Percentiles rank a stretch among this genome's conserved stretches.
These are phyloP conservation scores for Scaptomyza pallida DNA, from an alignment of 1,140 invertebrate genomes.

Conservation along the genomic window DNA sequence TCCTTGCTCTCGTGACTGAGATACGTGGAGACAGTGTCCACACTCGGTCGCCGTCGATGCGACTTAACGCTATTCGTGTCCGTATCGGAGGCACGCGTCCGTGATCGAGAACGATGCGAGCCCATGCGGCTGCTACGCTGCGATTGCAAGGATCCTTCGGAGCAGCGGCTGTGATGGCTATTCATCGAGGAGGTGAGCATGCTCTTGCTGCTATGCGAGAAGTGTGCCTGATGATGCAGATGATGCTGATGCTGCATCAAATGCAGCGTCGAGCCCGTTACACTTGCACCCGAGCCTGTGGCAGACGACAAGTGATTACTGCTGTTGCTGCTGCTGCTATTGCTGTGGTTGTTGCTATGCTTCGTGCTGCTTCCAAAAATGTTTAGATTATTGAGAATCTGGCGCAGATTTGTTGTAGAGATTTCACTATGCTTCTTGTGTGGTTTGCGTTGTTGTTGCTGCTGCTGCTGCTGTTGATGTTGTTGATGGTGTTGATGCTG, in stretches of 20 bases:
- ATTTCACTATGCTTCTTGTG: slow-evolving; percentile 80
- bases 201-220: slow-evolving; percentile 73
- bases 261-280: slow-evolving; percentile 39
- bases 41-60: slow-evolving; percentile 89
- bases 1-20: slow-evolving; percentile 92
- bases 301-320: slow-evolving; percentile 37
- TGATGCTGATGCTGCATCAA: slow-evolving; percentile 35
- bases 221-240: slow-evolving; percentile 40
- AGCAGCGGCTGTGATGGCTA: slow-evolving; percentile 81
- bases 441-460: slow-evolving; percentile 65
- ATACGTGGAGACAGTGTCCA: slow-evolving; percentile 94
- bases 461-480: slow-evolving; percentile 44
- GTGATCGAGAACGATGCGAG: slow-evolving; percentile 78
- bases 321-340: slow-evolving; percentile 11
- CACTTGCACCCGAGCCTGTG: slow-evolving; percentile 17
- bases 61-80: slow-evolving; percentile 89
- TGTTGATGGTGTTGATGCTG: slow-evolving; percentile 51
- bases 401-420: slow-evolving; percentile 87
- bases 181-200: slow-evolving; percentile 81
- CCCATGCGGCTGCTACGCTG: slow-evolving; percentile 83
- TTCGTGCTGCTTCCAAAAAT: slow-evolving; percentile 88
- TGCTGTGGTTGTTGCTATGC: slow-evolving; percentile 48
- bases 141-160: slow-evolving; percentile 77
- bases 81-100: slow-evolving; percentile 85
- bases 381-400: slow-evolving; percentile 91